phyloP scores from a whole-genome alignment of 2,113 vertebrate species.

The Seriola dumerili region DNA sequence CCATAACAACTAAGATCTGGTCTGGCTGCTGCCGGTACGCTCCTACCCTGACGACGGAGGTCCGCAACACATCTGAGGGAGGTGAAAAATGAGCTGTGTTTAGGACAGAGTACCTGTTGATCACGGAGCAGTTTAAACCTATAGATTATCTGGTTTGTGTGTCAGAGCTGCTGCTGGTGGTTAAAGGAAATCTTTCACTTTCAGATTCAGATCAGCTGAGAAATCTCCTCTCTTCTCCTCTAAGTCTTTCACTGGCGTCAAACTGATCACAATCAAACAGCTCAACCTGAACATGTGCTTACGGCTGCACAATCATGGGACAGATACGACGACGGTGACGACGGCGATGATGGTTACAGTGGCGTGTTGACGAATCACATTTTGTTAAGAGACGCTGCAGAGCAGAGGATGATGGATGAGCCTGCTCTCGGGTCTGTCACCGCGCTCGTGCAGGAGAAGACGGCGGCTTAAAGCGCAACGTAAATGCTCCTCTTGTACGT shows the following conservation, averaged over 20 bases:
- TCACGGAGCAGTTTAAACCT: not conserved
- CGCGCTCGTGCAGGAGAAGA: not conserved
- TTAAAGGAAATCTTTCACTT: not conserved
- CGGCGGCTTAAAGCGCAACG: not conserved
- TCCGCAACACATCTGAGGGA: not conserved
- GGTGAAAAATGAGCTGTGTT: not conserved
- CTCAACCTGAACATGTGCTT: not conserved
- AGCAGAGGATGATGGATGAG: not conserved
- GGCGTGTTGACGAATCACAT: not conserved
- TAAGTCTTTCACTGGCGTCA: not conserved
- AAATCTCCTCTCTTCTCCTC: not conserved
- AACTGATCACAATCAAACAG: conserved; percentile 14
- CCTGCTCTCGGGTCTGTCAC: conserved; percentile 10
- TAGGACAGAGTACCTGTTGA: not conserved
- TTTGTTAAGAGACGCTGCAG: not conserved
- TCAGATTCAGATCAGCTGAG: conserved; percentile 11
- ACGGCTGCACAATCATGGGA: not conserved
- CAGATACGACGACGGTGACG: not conserved
- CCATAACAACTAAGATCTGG: not conserved
- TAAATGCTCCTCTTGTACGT: conserved; percentile 9
- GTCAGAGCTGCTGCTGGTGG: not conserved
- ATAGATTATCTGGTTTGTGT: not conserved
- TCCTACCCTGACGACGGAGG: not conserved
- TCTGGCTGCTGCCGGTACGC: not conserved
- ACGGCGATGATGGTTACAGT: not conserved